phyloP scores from a whole-genome alignment of 1,140 invertebrate genomes.

The Diploscapter pachys region DNA sequence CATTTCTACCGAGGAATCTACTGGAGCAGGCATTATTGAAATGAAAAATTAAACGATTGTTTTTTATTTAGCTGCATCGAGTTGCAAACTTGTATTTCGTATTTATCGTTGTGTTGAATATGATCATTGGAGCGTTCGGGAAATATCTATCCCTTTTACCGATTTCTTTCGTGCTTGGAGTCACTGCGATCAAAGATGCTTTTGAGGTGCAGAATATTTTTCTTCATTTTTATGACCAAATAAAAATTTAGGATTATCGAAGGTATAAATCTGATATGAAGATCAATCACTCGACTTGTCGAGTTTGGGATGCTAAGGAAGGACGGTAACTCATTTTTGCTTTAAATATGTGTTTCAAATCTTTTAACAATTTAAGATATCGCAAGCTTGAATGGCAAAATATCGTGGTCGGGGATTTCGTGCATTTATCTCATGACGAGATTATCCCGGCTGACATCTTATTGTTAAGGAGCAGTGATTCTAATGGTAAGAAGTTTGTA shows the following conservation, averaged over 20 bases:
- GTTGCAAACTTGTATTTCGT: slow-evolving; percentile 98
- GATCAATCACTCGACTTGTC: slow-evolving; percentile 85
- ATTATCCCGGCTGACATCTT: slow-evolving; percentile 91
- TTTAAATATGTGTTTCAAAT: slow-evolving; percentile 3
- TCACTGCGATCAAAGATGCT: slow-evolving; percentile 93
- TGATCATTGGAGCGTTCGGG: slow-evolving; percentile 79
- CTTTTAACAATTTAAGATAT: slow-evolving; percentile 66
- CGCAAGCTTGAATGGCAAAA: slow-evolving; percentile 83
- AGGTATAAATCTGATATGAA: slow-evolving; percentile 82
- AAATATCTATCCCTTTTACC: slow-evolving; percentile 93
- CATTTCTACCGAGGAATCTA: slow-evolving; percentile 91
- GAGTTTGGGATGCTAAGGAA: slow-evolving; percentile 82
- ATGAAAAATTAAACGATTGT: slow-evolving; percentile 64
- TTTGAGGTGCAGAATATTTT: slow-evolving; percentile 68
- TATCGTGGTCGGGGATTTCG: slow-evolving; percentile 82
- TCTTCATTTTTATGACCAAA: background rate
- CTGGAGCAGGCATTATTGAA: slow-evolving; percentile 83
- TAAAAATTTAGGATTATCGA: slow-evolving; percentile 70
- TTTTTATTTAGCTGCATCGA: slow-evolving; percentile 59
- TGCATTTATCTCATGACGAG: slow-evolving; percentile 93
- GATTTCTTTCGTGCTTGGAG: slow-evolving; percentile 85
- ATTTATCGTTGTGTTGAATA: slow-evolving; percentile 79
- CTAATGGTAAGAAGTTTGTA: slow-evolving; percentile 34
- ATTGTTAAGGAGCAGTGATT: slow-evolving; percentile 71
- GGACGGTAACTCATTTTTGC: slow-evolving; percentile 34